These are phyloP conservation scores for Alauda arvensis DNA, from an alignment of 2,797 vertebrate genomes.

Conservation along the genomic window DNA sequence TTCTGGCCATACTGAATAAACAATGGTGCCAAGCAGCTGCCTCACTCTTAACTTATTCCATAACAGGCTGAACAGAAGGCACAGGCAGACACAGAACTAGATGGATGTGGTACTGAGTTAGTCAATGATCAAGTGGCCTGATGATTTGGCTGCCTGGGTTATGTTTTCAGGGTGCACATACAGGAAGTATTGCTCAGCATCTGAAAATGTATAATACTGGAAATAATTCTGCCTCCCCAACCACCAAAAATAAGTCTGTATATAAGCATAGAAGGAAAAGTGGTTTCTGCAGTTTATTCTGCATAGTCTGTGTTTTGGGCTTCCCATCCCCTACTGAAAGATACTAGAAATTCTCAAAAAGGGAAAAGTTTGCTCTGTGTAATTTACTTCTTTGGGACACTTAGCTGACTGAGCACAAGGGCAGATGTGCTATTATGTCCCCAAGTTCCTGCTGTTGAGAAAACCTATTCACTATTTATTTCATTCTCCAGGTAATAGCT, in stretches of 20 bases:
- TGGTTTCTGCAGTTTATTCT: neutral
- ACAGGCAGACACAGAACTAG: neutral
- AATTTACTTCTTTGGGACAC: constrained; percentile 19
- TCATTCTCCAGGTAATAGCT: neutral
- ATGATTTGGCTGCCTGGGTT: neutral
- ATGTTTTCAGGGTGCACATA: neutral
- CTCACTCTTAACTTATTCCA: neutral
- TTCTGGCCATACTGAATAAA: neutral
- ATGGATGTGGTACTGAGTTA: neutral
- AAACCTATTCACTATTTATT: neutral
- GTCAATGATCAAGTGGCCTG: neutral
- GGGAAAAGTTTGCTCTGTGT: neutral
- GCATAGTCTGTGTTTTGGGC: neutral
- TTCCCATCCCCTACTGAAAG: neutral
- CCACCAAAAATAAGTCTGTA: neutral
- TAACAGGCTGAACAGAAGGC: neutral
- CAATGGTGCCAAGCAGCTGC: neutral
- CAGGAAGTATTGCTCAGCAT: neutral
- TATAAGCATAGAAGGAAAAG: neutral
- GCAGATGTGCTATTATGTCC: neutral
- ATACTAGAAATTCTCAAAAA: neutral
- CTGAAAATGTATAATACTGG: neutral
- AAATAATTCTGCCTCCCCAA: neutral
- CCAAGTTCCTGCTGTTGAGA: neutral
- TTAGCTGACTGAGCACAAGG: neutral